phyloP scores from a whole-genome alignment of 1,140 invertebrate species.

The Hylyphantes graminicola region DNA sequence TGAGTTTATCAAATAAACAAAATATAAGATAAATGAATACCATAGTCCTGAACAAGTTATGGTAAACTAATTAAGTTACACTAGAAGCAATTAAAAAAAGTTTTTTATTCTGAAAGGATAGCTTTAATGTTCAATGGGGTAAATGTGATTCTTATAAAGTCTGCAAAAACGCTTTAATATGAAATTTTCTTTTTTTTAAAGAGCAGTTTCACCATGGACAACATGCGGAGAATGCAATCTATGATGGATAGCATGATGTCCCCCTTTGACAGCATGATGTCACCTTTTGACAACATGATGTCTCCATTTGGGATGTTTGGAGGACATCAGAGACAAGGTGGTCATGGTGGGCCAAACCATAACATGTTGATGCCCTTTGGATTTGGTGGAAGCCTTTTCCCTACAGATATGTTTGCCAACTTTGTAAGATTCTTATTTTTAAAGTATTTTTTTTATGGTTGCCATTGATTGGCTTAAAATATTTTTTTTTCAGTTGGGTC shows the following conservation, averaged over 20 bases:
- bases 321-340: constrained; percentile 63
- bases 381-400: constrained; percentile 65
- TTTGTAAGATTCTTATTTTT: constrained; percentile 44
- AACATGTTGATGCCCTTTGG: constrained; percentile 68
- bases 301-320: constrained; percentile 66
- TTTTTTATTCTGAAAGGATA: too few species aligned
- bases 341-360: constrained; percentile 67
- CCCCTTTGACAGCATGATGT: constrained; percentile 1
- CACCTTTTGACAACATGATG: constrained; percentile 65
- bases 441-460: neutral
- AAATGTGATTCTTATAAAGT: too few species aligned
- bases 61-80: too few species aligned
- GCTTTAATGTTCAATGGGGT: too few species aligned
- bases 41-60: too few species aligned
- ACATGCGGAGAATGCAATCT: constrained; percentile 60
- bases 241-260: constrained; percentile 62
- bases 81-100: too few species aligned
- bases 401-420: constrained; percentile 59
- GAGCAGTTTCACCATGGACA: constrained; percentile 52
- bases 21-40: too few species aligned
- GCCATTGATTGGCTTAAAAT: too few species aligned
- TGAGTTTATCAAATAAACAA: too few species aligned
- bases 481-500: too few species aligned
- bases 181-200: constrained; percentile 79
- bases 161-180: constrained; percentile 65